Evolutionary conservation across 2,797 vertebrate species (phyloP), one percentile per base, ranked within the genome.

Genomic region (Botia kubotai): DNA sequence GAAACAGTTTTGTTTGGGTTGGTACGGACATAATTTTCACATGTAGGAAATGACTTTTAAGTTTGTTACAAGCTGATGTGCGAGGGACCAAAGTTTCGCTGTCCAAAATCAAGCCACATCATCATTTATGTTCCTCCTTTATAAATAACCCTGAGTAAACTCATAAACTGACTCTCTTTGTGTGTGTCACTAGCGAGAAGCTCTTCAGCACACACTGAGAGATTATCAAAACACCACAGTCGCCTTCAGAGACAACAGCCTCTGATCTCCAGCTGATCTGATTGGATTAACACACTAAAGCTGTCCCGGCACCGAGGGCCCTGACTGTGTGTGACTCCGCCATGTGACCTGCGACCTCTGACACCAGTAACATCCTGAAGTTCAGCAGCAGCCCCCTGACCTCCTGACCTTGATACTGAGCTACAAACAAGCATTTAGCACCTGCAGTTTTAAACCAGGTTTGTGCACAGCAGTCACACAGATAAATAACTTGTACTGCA

Each of bases 251-350:
- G 81, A 72, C n/a, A 60, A 72, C 65, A 50, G 68, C 33, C 75
- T 80, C 70, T 84, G 86, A 88, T 86, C 77, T 81, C 72, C 58
- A 52, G 29, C 77, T 87, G 83, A 88, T 88, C 87, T 87, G 87
- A 86, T 86, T 79, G 87, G 87, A 86, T 88, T 86, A 87, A 84
- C 83, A 83, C 79, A 80, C 73, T 82, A 83, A 83, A 79, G 65
- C 83, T 71, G 65, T 72, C 77, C 78, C 39, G 50, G 39, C 48
- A 69, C 72, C 57, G 60, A 71, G 50, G 74, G 53, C 66, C 77
- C 33, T 55, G 69, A 43, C 53, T 67, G 70, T 55, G n/a, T 57
- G 21, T 29, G 36, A 65, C n/a, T 36, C 53, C 19, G 16, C 71
- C 53, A 68, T 58, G 23, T 23, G n/a, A 46, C 63, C 68, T 33